A percentile compares a stretch with the other conserved stretches of the same genome.
Evolutionary conservation across 2,888 invertebrate genomes (phyloP).

Genomic region (Campaea margaritaria): DNA sequence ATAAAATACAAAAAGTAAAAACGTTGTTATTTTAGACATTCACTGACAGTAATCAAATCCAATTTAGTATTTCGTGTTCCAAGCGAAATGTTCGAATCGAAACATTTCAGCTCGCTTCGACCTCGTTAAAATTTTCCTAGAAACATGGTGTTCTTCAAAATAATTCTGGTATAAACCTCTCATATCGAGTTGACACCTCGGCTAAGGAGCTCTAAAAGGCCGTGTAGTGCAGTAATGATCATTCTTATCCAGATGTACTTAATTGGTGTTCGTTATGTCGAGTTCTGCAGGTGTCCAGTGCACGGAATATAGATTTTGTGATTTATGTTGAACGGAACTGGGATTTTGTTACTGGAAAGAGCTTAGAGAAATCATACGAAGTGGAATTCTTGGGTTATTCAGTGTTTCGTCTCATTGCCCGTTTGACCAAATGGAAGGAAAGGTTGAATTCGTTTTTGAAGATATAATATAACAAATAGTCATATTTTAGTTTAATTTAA

Average conservation of each 20-base stretch:
- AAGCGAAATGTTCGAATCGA: slow-evolving; percentile 5
- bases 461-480: too few species aligned
- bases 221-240: slow-evolving; percentile 74
- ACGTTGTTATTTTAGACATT: neutral
- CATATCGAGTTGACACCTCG: slow-evolving; percentile 54
- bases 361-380: too few species aligned
- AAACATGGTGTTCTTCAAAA: slow-evolving; percentile 47
- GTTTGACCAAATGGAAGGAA: too few species aligned
- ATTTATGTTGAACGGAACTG: slow-evolving; percentile 58
- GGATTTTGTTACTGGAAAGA: slow-evolving; percentile 26
- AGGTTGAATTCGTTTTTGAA: too few species aligned
- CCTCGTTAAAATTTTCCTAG: slow-evolving; percentile 48
- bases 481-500: too few species aligned
- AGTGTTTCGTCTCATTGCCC: too few species aligned
- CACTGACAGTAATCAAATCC: neutral
- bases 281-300: slow-evolving; percentile 70
- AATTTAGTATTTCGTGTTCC: neutral
- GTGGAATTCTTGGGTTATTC: too few species aligned
- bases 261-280: slow-evolving; percentile 77
- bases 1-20: too few species aligned
- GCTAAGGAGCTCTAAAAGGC: slow-evolving; percentile 69
- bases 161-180: slow-evolving; percentile 53
- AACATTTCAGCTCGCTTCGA: slow-evolving; percentile 20
- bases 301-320: slow-evolving; percentile 74
- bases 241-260: slow-evolving; percentile 82